Base-by-base conservation (phyloP, 2,888 invertebrate species). In the Oligia strigilis region DNA sequence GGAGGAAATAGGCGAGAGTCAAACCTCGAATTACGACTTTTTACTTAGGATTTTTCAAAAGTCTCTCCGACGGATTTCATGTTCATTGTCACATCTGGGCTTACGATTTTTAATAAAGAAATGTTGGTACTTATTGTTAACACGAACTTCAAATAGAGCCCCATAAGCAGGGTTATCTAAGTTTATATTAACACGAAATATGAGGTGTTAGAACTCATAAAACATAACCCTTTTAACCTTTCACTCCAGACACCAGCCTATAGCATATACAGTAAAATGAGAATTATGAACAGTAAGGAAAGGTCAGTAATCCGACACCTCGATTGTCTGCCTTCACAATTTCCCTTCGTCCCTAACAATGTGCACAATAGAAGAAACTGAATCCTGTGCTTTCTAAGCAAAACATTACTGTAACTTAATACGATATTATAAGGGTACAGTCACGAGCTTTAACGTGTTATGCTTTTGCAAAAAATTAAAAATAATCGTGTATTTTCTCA, bases 311-410 rank as follows among this genome's bases (percentile, higher is more conserved):
- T 69, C 70, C 5, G 72, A 90, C 71, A 81, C 80, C 1, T 36
- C 46, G 29, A 84, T 89, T 89, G 89, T 90, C 43, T 75, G 17
- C 58, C 71, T n/a, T 52, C 74, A 84, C 84, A 75, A 75, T 83
- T 81, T 86, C 83, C 72, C 55, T 81, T 72, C 43, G 62, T 49
- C 83, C 78, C 82, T 62, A 43, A 75, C 72, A 70, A 66, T 82
- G 62, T 77, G 78, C 69, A 88, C 78, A 88, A 86, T 79, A 79
- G 77, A 79, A 71, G 87, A 74, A 87, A 89, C 82, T 72, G 40
- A 81, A 89, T 77, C 80, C 82, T 60, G 46, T 77, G 84, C 85
- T 90, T 90, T 90, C 90, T 88, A 84, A 78, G 81, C 83, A 73
- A 74, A 82, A 81, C 70, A 75, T 75, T 83, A 83, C 60, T 79